These are phyloP conservation scores for Phalacrocorax carbo DNA, from an alignment of 2,113 vertebrate species.

Conservation along the genomic window DNA sequence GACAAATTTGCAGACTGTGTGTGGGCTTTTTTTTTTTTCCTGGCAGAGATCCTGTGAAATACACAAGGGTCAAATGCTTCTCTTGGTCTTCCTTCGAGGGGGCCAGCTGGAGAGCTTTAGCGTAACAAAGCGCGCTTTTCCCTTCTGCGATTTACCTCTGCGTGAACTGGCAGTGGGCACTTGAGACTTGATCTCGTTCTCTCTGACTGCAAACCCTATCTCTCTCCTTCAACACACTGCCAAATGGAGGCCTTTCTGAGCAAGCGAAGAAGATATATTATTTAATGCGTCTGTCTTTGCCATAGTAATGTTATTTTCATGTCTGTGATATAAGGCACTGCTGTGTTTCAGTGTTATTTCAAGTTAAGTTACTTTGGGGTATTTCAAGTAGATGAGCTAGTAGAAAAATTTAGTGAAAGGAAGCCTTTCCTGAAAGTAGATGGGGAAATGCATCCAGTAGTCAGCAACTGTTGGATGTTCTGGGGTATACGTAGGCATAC, in stretches of 20 bases:
- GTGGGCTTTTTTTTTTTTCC: conserved; percentile 26
- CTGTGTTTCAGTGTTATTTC: neutral
- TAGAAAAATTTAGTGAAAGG: neutral
- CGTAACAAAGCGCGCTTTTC: neutral
- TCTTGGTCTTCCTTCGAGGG: neutral
- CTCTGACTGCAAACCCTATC: rapidly evolving
- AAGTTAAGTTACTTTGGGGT: neutral
- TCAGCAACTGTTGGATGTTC: neutral
- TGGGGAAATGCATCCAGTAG: neutral
- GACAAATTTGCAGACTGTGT: neutral
- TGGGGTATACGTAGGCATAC: neutral
- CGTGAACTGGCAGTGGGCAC: neutral
- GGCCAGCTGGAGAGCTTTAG: conserved; percentile 6
- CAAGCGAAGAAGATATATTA: neutral
- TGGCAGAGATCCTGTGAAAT: conserved; percentile 34
- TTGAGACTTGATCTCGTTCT: neutral
- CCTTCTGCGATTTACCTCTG: neutral
- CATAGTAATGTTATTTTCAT: neutral
- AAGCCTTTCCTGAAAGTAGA: neutral
- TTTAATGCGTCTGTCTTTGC: neutral
- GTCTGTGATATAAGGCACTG: neutral
- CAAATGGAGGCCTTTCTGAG: neutral
- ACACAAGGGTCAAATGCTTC: conserved; percentile 20
- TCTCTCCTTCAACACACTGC: neutral
- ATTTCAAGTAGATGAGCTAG: neutral